A percentile compares a stretch with the other conserved stretches of the same genome.
These are phyloP conservation scores for Penaeus chinensis DNA, from an alignment of 1,140 invertebrate species.

Conservation along the genomic window DNA sequence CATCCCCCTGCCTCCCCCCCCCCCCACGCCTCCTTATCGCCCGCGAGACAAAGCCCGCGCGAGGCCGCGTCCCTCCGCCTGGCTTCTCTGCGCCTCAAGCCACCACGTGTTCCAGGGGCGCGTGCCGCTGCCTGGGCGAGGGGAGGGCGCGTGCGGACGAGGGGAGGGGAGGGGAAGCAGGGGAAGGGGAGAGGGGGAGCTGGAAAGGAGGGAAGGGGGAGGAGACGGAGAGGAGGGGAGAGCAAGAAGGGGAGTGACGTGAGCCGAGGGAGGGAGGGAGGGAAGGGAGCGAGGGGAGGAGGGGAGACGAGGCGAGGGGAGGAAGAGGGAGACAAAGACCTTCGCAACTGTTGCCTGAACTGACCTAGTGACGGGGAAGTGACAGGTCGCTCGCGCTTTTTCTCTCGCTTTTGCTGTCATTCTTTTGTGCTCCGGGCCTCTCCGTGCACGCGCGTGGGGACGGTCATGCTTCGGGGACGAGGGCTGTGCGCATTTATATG, in stretches of 20 bases:
- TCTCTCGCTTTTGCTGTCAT: background rate
- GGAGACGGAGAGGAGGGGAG: background rate
- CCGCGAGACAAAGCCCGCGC: too few species aligned
- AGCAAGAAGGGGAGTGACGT: conserved; percentile 11
- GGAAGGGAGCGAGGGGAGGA: conserved; percentile 16
- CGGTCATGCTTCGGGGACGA: too few species aligned
- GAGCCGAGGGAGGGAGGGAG: conserved; percentile 33
- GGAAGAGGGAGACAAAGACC: conserved; percentile 8
- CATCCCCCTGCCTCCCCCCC: background rate
- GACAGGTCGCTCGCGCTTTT: background rate
- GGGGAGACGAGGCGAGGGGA: background rate
- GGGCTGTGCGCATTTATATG: background rate
- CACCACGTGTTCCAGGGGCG: background rate
- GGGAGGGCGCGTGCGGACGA: background rate
- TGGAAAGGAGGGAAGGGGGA: background rate
- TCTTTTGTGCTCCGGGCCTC: background rate
- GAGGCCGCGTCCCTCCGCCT: background rate
- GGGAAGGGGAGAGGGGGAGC: background rate
- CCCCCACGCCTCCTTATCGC: background rate
- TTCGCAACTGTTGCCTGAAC: too few species aligned
- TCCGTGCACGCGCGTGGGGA: background rate
- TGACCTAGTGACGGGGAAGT: background rate
- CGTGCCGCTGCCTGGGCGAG: conserved; percentile 25
- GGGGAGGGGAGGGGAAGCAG: background rate
- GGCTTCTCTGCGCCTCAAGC: background rate